Evolutionary conservation across 2,797 vertebrate genomes (phyloP), one percentile per base, ranked within the genome.

Genomic region (Paramormyrops hopkinsi): DNA sequence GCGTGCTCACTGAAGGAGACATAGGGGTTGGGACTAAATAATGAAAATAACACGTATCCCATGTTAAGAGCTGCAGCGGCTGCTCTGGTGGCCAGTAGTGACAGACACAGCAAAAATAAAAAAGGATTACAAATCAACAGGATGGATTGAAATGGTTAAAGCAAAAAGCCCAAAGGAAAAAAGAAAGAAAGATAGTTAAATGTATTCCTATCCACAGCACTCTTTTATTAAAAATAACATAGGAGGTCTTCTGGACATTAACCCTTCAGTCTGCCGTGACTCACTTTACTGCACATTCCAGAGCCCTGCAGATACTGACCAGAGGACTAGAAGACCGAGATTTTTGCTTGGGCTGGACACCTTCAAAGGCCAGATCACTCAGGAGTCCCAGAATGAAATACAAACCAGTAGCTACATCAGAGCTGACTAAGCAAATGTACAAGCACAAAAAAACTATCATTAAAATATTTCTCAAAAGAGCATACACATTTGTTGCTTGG

Each of bases 11-110:
- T 96, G 97, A 97, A 95, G 97, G 97, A 97, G 97, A 97, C 96
- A 97, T 96, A 97, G 96, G 96, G 96, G 96, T 97, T 96, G 97
- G 97, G 96, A 97, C 97, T 97, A 97, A 97, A 97, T 96, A 97
- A 97, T 96, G 95, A 97, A 97, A 96, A 97, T 95, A 97, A 97
- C 95, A 97, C 95, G 96, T 95, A 95, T 97, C 95, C 95, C 94
- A 96, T 95, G 96, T 98, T 97, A 98, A 96, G 93, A 95, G 95
- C 96, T 96, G 97, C 96, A 98, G 95, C 91, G 96, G 95, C 95
- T 97, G 96, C 95, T 96, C 96, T 98, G 96, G 92, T 93, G 94
- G 95, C 95, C 95, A 96, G 96, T 95, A 96, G 95, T 94, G 96
- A 95, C 95, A 96, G 94, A 96, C 92, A 96, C 95, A 94, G 92